Evolutionary conservation across 2,888 invertebrate species (phyloP), one percentile per base, ranked within the genome.

Genomic region (Leucophora obtusa): DNA sequence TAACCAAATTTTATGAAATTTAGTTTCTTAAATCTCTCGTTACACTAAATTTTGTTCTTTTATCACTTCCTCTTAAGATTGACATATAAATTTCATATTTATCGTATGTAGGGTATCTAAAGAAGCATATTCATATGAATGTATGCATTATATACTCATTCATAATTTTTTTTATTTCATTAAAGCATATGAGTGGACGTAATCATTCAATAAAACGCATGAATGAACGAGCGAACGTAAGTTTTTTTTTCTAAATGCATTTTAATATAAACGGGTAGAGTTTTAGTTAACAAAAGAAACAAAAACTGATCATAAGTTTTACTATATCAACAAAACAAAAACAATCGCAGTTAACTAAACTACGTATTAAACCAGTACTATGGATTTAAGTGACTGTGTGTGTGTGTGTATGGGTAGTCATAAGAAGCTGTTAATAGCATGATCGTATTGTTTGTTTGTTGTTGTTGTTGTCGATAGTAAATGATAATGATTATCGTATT

Each of bases 191-290:
- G 75, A 78, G 78, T 75, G 78, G 78, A 75, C 63, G 75, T 72
- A 77, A 75, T 82, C 75, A 72, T 78, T 78, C 78, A 78, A 71
- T 82, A 74, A 78, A 82, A 78, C 68, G 66, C 70, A 82, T 75
- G 82, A 75, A 78, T 75, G 71, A 63, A 79, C n/a, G 53, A 56
- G 14, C 63, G 63, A 66, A 35, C 35, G 6, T 17, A 10, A 2
- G 8, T 63, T 59, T 33, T 15, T 59, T 47, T 43, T 56, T 53
- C 60, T 9, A 11, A 17, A 58, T 68, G 51, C 68, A 79, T 21
- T 59, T 47, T 21, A 18, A 43, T 43, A 14, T 9, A 38, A 72
- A 72, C 71, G 33, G 47, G 70, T 77, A 51, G 65, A 59, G n/a
- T n/a, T n/a, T n/a, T n/a, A n/a, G n/a, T n/a, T 15, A 6, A 60